Evolutionary conservation across 2,888 invertebrate species (phyloP).

Genomic region (Dicyrtomina minuta): DNA sequence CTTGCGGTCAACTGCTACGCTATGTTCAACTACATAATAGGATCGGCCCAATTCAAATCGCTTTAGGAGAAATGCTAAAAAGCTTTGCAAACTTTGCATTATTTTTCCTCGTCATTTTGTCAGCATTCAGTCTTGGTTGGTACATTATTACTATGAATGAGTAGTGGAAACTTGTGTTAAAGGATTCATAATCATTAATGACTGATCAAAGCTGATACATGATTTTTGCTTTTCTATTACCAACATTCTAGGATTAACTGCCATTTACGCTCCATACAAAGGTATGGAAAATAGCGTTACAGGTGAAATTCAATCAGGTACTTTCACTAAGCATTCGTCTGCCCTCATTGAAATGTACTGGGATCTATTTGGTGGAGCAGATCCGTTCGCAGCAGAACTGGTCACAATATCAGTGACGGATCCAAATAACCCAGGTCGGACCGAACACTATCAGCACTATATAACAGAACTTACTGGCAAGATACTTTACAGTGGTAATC

Average conservation of each 20-base stretch:
- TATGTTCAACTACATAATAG: slow-evolving; percentile 66
- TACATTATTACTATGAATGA: neutral
- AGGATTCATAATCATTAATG: slow-evolving; percentile 10
- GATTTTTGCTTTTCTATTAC: neutral
- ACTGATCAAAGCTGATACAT: neutral
- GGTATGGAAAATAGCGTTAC: neutral
- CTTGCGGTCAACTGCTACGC: slow-evolving; percentile 66
- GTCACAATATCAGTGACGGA: slow-evolving; percentile 8
- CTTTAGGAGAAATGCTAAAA: slow-evolving; percentile 68
- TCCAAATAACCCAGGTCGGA: neutral
- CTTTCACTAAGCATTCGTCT: slow-evolving; percentile 63
- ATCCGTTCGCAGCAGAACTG: slow-evolving; percentile 67
- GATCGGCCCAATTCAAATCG: slow-evolving; percentile 63
- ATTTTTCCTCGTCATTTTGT: slow-evolving; percentile 64
- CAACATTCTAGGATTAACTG: slow-evolving; percentile 15
- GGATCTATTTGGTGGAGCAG: slow-evolving; percentile 70
- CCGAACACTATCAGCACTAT: slow-evolving; percentile 57
- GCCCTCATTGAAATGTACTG: slow-evolving; percentile 69
- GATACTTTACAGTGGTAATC: slow-evolving; percentile 64
- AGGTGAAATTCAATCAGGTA: slow-evolving; percentile 10
- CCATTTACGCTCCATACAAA: slow-evolving; percentile 23
- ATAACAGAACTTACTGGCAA: slow-evolving; percentile 70
- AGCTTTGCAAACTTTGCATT: slow-evolving; percentile 67
- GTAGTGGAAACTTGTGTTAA: slow-evolving; percentile 15
- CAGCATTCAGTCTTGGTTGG: slow-evolving; percentile 64